A percentile compares a stretch with the other conserved stretches of the same genome.
Conservation (phyloP, 2,888 invertebrate species). For the Caenorhabditis sp. region DNA sequence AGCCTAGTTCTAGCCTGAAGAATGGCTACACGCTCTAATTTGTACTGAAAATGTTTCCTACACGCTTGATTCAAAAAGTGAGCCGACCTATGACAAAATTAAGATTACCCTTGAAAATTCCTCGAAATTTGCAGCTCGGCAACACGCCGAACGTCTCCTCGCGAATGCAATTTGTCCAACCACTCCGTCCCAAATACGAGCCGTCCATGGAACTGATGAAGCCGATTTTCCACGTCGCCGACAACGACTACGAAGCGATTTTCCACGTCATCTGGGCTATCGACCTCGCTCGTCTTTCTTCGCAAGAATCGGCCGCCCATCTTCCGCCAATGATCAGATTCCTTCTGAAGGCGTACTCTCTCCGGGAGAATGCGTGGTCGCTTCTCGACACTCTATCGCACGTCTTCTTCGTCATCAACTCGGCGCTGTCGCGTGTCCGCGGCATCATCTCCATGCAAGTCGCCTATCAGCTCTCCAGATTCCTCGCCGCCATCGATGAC, state of each 20-base stretch:
- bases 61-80: too few relatives aligned
- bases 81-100: too few relatives aligned
- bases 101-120: not conserved
- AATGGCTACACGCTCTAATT: too few relatives aligned
- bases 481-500: conserved; percentile 59
- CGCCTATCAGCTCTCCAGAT: not conserved
- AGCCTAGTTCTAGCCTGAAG: too few relatives aligned
- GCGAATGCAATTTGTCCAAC: conserved; percentile 65
- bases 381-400: conserved; percentile 46
- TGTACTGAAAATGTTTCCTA: too few relatives aligned
- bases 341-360: conserved; percentile 28
- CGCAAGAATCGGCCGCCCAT: conserved; percentile 22
- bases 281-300: conserved; percentile 42
- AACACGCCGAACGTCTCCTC: conserved; percentile 64
- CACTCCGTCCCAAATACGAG: conserved; percentile 60
- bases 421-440: conserved; percentile 30
- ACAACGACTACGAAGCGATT: conserved; percentile 60
- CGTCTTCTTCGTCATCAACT: conserved; percentile 40
- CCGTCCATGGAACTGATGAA: conserved; percentile 54
- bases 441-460: conserved; percentile 33
- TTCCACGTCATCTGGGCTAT: conserved; percentile 72
- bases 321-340: conserved; percentile 38
- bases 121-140: conserved; percentile 49
- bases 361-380: conserved; percentile 51
- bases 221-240: conserved; percentile 44